Conservation (phyloP, 2,797 vertebrate genomes). For the Botia kubotai region DNA sequence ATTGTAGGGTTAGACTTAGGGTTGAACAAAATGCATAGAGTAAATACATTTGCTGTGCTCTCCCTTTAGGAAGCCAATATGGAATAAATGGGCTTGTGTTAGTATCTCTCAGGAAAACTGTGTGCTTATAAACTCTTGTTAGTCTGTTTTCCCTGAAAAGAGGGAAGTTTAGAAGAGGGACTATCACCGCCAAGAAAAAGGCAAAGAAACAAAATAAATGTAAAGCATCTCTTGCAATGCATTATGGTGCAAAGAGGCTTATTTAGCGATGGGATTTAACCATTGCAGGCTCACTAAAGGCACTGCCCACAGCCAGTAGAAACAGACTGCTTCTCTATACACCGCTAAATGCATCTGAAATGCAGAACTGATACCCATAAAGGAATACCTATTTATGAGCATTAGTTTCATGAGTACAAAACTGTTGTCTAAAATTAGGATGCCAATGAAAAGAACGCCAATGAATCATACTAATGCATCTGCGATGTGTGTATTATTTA, state of each 20-base stretch:
- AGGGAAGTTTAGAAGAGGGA: constrained; percentile 60
- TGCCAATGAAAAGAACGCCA: not conserved
- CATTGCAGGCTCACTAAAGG: not conserved
- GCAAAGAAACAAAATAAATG: not conserved
- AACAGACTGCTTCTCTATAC: not conserved
- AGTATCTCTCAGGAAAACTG: constrained; percentile 29
- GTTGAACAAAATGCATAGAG: not conserved
- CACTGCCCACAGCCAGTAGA: not conserved
- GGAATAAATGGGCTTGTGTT: constrained; percentile 18
- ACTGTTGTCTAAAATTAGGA: not conserved
- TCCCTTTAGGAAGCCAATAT: not conserved
- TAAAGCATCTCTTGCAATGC: not conserved
- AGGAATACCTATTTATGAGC: not conserved
- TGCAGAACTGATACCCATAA: constrained; percentile 25
- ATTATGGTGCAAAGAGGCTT: not conserved
- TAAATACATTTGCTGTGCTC: not conserved
- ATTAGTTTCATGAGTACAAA: not conserved
- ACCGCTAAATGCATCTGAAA: not conserved
- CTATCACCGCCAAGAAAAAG: constrained; percentile 48
- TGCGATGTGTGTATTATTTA: constrained; percentile 4
- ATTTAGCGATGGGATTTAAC: not conserved
- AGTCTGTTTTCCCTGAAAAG: constrained; percentile 61
- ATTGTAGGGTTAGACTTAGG: not conserved
- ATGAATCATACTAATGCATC: constrained; percentile 3
- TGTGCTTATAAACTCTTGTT: constrained; percentile 57